Evolutionary conservation across 2,888 invertebrate genomes (phyloP), one percentile per base, ranked within the genome.

Genomic region (Metalampra italica): DNA sequence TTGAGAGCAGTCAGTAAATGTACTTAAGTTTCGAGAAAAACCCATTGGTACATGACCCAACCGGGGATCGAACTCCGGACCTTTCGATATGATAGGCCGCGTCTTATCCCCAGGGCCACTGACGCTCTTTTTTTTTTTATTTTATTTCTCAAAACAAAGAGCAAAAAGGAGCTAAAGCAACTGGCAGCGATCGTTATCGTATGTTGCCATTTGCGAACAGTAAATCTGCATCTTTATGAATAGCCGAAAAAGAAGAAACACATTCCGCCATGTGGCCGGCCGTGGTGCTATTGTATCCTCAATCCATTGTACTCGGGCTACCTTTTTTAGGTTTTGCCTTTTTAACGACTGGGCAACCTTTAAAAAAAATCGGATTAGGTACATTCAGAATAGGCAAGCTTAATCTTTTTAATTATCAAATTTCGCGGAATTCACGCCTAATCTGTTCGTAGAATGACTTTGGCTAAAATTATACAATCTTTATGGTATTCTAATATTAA

Each of bases 281-380:
- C 53, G 46, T 45, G 37, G 48, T 53, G 64, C 83, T 68, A 88
- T 88, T 88, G 88, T 88, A 63, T 77, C 69, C 71, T 57, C 64
- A 55, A 54, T 47, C 82, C 75, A 87, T 87, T 87, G 87, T 86
- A 64, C 67, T 74, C 59, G 56, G 53, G 58, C 67, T 72, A 71
- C 78, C 76, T 78, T 79, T 81, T 81, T 73, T 79, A 74, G 68
- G 62, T 72, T 78, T 80, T 68, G 70, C 75, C 65, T 71, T 76
- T 77, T 75, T 64, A 74, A 71, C 75, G 71, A 78, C 75, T 78
- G 68, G n/a, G 66, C 45, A 40, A 42, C 11, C 64, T 66, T 73
- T 72, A 75, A 71, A 75, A 82, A 83, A 81, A 78, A 75, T 71
- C 69, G 67, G 76, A 82, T 83, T 78, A 22, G 22, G 22, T 5